Base-by-base conservation (phyloP, 2,797 vertebrate genomes). In the Benthosema pterotum region DNA sequence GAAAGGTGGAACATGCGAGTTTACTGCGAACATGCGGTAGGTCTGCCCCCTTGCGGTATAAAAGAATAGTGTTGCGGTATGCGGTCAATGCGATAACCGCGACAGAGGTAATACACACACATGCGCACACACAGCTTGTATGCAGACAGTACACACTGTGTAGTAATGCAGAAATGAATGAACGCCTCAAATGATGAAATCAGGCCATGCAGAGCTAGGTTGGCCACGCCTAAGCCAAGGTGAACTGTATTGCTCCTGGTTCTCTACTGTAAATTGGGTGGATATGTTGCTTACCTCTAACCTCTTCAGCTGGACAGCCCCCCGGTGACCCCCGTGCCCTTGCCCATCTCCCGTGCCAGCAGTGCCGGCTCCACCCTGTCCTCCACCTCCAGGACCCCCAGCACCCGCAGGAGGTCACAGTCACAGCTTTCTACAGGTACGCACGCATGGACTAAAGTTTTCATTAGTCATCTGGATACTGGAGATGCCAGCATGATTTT, bases 311-410 rank as follows among this genome's bases (percentile, higher is more conserved):
- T 92, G 86, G 93, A 94, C 77, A 93, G 92, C 0, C 92, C 92
- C 17, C 93, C 92, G 0, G 82, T 88, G 47, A 93, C 92, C n/a
- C 93, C 92, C 0, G 73, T 85, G 15, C 88, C 87, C 8, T 86
- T 93, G 47, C 90, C 92, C 69, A 89, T 92, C 75, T 91, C 91
- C 46, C 87, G 92, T 43, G 91, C 91, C 58, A 93, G 91, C 88
- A 93, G 92, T 1, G 87, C 88, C 3, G 89, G 92, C 57, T 92
- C 92, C 64, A 88, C 89, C 14, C 86, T 92, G 16, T 89, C 90
- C 52, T 84, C 87, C 0, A 28, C 84, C 65, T 90, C 89, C 78
- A 90, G 88, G 17, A 86, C 87, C 0, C 65, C 90, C 74, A 86
- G 78, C 69, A 71, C 90, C 49, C 87, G 92, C 32, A 72, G 92